Evolutionary conservation across 64 coral and sea anemone species (phyloP), one percentile per base, ranked within the genome.

Genomic region (Dendrophyllia cribrosa): DNA sequence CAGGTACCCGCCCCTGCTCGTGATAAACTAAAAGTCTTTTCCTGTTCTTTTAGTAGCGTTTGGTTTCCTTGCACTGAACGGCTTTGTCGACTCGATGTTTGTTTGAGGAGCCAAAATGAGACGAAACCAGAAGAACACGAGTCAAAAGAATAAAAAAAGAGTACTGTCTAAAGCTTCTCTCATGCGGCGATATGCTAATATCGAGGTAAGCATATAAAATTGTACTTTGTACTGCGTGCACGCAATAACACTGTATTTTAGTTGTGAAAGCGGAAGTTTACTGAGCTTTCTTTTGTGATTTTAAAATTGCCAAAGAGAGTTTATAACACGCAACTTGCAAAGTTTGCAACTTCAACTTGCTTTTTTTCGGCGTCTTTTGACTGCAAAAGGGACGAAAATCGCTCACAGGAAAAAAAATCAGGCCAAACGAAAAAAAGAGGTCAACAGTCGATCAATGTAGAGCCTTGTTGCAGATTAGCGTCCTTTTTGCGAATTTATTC

Each of bases 201-300:
- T 75, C 48, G 26, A 75, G 72, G 72, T 75, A 50, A 50, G 16
- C 20, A 75, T 43, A 43, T 75, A n/a, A 75, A 5, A 49, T 64
- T 75, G 72, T 75, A 75, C 72, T 75, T 75, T 75, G 72, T 75
- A 75, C 72, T 75, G 34, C 9, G 9, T 34, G 34, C 34, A 34
- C 34, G 34, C 34, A 34, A 34, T 34, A 34, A 34, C 34, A 34
- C 34, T 2, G 20, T 23, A 43, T 13, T 44, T 72, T 5, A 44
- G 4, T 44, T 8, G 34, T 69, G n/a, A 24, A 24, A 69, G 43
- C 46, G 45, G 46, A 45, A 50, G 34, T 7, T 56, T 56, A 1
- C 1, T 4, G 53, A 0, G 53, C 34, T 34, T 34, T 34, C 34
- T 34, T 34, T 34, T 34, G 34, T 34, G 34, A 34, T 2, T 34